Base-by-base conservation (phyloP, 2,888 invertebrate genomes). In the Microchrysa polita region DNA sequence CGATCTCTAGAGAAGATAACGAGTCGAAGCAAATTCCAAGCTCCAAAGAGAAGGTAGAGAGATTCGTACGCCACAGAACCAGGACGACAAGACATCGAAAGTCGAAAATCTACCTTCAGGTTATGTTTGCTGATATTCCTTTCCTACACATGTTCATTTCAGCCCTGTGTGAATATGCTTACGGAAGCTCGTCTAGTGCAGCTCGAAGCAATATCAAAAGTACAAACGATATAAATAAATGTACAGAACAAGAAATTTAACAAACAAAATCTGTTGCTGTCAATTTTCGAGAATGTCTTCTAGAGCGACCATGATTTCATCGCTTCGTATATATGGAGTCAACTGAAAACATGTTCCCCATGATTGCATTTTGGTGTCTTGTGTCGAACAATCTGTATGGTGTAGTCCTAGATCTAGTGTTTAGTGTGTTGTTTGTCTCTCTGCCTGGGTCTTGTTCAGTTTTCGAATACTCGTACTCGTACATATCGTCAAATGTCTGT, bases 181-280 rank as follows among this genome's bases (percentile, higher is more conserved):
- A 48, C 48, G 16, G 9, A 7, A 23, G 59, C 40, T n/a, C 27
- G n/a, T 40, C n/a, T n/a, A n/a, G n/a, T n/a, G n/a, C n/a, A 16
- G 1, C 14, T 16, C 2, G 9, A 27, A 40, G 59, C 23, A 59
- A 23, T 22, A 59, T 14, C n/a, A 59, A 22, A 20, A 59, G 27
- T 23, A 59, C 59, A 12, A 23, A 22, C 9, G 14, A 10, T n/a
- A n/a, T n/a, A n/a, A n/a, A n/a, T n/a, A n/a, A n/a, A n/a, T n/a
- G 22, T 23, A 22, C 23, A 20, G 9, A 59, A 22, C 22, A 23
- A 59, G 59, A 59, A 27, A n/a, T 61, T 61, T 27, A 61, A 16
- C 61, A 61, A 61, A 61, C 61, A 61, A 40, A 61, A 61, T 61
- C 61, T 34, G 16, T 61, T 61, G 61, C 40, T 40, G 61, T 40